Evolutionary conservation across 2,797 vertebrate genomes (phyloP).

Genomic region (Eulemur rubriventer): DNA sequence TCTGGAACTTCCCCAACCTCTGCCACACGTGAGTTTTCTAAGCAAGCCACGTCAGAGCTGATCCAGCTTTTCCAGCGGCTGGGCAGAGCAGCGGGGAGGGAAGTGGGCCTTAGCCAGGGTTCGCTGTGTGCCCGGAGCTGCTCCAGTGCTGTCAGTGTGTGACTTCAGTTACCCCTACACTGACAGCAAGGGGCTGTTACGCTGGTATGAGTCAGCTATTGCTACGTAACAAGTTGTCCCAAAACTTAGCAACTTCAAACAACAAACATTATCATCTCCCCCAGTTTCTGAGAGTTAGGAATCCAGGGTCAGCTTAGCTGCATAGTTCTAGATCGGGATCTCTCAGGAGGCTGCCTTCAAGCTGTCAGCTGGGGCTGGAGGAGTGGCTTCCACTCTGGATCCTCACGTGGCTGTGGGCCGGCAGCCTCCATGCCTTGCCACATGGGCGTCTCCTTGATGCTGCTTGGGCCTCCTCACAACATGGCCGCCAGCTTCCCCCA

Average conservation of each 20-base stretch:
- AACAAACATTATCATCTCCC: neutral
- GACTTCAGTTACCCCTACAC: neutral
- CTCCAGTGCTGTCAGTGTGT: neutral
- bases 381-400: too few species aligned
- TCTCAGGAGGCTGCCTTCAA: neutral
- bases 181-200: neutral
- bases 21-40: neutral
- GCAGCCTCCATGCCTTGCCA: fast-evolving
- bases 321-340: too few species aligned
- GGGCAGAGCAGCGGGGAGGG: neutral
- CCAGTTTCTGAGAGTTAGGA: neutral
- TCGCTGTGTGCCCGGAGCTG: neutral
- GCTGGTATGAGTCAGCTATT: neutral
- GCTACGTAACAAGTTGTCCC: neutral
- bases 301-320: neutral
- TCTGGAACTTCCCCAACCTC: neutral
- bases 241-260: neutral
- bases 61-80: fast-evolving
- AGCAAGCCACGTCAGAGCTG: neutral
- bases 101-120: neutral
- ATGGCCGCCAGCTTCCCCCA: fast-evolving
- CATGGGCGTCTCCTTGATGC: fast-evolving
- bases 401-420: neutral
- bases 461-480: too few species aligned
- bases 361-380: neutral